Base-by-base conservation (phyloP, 1,140 invertebrate species). In the Akabosia matsudoensis region DNA sequence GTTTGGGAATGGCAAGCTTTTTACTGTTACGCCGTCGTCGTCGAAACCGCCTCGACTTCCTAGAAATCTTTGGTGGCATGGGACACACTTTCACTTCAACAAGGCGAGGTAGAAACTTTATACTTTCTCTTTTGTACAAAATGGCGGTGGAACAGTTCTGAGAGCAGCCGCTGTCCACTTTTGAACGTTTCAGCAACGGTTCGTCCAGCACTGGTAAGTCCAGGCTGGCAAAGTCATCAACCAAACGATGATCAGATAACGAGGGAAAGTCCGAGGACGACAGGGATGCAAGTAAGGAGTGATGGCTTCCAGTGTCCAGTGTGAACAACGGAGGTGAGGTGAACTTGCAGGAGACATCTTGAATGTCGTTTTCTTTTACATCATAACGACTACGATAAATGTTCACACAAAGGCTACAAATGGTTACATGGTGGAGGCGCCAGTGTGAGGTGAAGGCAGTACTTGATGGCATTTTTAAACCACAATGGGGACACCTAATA, bases 401-500 rank as follows among this genome's bases (percentile, higher is more conserved):
- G 37, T 81, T 78, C 3, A 82, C 79, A 77, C 83, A 84, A 1
- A 82, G 75, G 33, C 80, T 78, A 56, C 84, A 84, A n/a, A 84
- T 71, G 28, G 81, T 80, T 1, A 64, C 45, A 76, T 84, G 84
- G 67, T 84, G 84, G 33, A 76, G 78, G n/a, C 80, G 77, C 82
- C 82, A 84, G 54, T 84, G 84, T 24, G 82, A 67, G 37, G 79
- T 81, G 54, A 82, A 82, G 7, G 75, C 70, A 61, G 79, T 77
- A 52, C 79, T 73, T 16, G 79, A 78, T 1, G 77, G 76, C 31
- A 83, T 72, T 45, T 74, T 70, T 33, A 82, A 77, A 14, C 83
- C 84, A 79, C 84, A 85, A 75, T 85, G 84, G 1, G 84, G 84
- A 77, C 84, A 87, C 52, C 83, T 79, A 71, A 82, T 77, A 72